Percentiles rank a stretch among this genome's conserved stretches.
Conservation (phyloP, 1,140 invertebrate genomes). For the Hypsibius dujardini region DNA sequence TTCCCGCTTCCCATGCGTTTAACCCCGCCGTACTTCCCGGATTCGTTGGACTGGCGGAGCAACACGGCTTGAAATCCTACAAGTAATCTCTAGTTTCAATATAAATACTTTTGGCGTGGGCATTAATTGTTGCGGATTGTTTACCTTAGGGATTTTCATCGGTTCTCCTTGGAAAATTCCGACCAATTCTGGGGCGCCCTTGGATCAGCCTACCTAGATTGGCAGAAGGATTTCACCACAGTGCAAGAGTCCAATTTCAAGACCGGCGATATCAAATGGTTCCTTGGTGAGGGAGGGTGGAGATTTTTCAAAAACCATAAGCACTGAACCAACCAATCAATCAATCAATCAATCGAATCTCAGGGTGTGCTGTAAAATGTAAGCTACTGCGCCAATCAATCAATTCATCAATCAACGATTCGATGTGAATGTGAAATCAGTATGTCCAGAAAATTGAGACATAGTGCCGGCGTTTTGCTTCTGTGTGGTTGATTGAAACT, state of each 20-base stretch:
- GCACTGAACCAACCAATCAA: no score
- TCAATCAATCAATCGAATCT: no score
- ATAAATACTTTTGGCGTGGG: no score
- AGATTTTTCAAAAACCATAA: no score
- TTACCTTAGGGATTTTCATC: slow-evolving; percentile 26
- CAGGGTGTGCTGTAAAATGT: no score
- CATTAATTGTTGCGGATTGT: no score
- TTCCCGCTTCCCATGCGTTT: neutral
- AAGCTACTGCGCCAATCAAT: no score
- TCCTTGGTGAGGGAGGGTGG: slow-evolving; percentile 22
- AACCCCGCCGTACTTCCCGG: neutral
- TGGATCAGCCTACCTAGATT: slow-evolving; percentile 31
- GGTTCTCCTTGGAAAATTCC: slow-evolving; percentile 31
- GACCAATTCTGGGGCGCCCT: slow-evolving; percentile 37
- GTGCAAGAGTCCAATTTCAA: slow-evolving; percentile 34
- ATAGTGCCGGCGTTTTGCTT: no score
- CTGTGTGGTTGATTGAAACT: no score
- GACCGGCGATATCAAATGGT: slow-evolving; percentile 31
- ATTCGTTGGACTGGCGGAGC: neutral
- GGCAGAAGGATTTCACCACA: slow-evolving; percentile 34
- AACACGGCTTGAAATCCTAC: neutral
- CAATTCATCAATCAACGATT: no score
- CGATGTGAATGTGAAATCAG: no score
- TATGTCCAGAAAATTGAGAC: no score
- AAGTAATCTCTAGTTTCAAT: neutral